Evolutionary conservation across 1,140 invertebrate genomes (phyloP), one percentile per base, ranked within the genome.

Genomic region (Drosophila mauritiana): DNA sequence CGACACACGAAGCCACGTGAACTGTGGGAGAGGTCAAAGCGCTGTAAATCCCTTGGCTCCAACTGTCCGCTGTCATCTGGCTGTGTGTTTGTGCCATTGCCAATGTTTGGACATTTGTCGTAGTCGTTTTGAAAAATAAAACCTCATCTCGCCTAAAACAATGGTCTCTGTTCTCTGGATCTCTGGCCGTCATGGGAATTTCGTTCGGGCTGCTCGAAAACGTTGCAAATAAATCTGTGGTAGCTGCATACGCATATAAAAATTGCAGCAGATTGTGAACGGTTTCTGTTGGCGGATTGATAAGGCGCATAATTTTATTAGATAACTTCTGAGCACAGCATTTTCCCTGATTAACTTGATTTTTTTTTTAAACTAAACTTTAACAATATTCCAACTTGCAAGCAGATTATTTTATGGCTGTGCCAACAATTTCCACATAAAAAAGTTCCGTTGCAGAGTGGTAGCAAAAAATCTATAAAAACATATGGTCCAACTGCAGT

Each of bases 41-140:
- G 73, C 78, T 58, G 31, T 59, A 80, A 77, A 34, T 51, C 48
- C 48, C 48, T 15, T 27, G 22, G 46, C 20, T 48, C 22, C 46
- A n/a, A 48, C 27, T 34, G 58, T 81, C 79, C 73, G 73, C 37
- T 63, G 69, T 49, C 58, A 25, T 27, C 13, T 42, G 13, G 15
- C 27, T 22, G 8, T 45, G 37, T 43, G 36, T 57, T 59, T 36
- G 51, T 25, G 48, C 11, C 15, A 12, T n/a, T 51, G 48, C 4
- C 48, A 51, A 76, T 76, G 62, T 62, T 76, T 68, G 62, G 73
- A 76, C 77, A 62, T 75, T 80, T 75, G 64, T 80, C 68, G 64
- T 45, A 49, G 59, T 31, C 56, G 55, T 77, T 79, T 57, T 68
- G 39, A 67, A 67, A 78, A 78, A 78, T 58, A 67, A 73, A 77